Base-by-base conservation (phyloP, 1,140 invertebrate species). In the Drosophila aff. region DNA sequence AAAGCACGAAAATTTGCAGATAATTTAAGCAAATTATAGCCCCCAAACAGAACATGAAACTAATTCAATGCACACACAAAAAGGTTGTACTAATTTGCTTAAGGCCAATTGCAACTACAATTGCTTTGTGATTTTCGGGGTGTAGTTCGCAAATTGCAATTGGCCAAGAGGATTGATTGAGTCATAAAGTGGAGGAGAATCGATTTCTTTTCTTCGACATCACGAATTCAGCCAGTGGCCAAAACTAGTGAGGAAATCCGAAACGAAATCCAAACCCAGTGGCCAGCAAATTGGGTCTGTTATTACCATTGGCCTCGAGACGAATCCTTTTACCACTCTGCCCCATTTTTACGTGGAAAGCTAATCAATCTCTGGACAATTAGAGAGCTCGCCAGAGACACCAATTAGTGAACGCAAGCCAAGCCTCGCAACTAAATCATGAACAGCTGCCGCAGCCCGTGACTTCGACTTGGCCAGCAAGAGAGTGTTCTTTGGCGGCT, bases 341-440 rank as follows among this genome's bases (percentile, higher is more conserved):
- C 58, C 47, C 63, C 47, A 43, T 23, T 73, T 82, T 49, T 49
- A 49, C 41, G 50, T 46, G 16, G 60, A 69, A 52, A 89, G 72
- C 69, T 89, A 81, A 87, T 87, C 84, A 86, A 86, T 86, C 82
- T 81, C 44, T 28, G 46, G 53, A 71, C 67, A 86, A 86, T 86
- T 83, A 69, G 67, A 79, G 81, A 72, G 79, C 60, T 78, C 23
- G 68, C 67, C 71, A 67, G 50, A 62, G 50, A 57, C 55, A 53
- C 47, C 81, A 83, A 89, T 83, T 83, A 89, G 77, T 59, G 44
- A 77, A 63, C 46, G 26, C 57, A 61, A 63, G 44, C 47, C 47
- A n/a, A 21, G 66, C 28, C 36, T n/a, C 21, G 26, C 50, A 40
- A 36, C 40, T 38, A 68, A 71, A 55, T 68, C 72, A 59, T 61